Evolutionary conservation across 1,140 invertebrate genomes (phyloP).

Genomic region (Dendroctonus ponderosae): DNA sequence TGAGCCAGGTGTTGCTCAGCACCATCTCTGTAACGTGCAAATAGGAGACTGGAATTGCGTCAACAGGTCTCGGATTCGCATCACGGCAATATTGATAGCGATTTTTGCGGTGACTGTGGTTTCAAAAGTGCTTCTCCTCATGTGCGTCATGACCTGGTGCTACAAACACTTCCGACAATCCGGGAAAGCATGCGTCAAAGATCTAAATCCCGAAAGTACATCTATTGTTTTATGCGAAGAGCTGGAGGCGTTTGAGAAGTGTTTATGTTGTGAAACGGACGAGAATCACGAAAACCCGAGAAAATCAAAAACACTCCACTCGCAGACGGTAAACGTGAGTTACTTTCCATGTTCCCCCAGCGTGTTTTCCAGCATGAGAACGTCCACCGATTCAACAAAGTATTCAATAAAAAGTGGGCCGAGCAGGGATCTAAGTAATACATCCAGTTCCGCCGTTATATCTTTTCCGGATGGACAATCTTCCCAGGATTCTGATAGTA

Average conservation of each 20-base stretch:
- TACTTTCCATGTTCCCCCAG: conserved; percentile 30
- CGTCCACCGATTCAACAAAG: conserved; percentile 11
- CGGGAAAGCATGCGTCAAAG: conserved; percentile 19
- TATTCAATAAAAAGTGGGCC: conserved; percentile 3
- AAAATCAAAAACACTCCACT: conserved; percentile 3
- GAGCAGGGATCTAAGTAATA: conserved; percentile 6
- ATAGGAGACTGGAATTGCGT: conserved; percentile 32
- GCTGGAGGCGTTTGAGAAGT: conserved; percentile 19
- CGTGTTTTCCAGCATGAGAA: conserved; percentile 10
- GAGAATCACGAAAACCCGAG: conserved; percentile 2
- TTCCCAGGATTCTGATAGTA: conserved; percentile 18
- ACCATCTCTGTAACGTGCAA: conserved; percentile 36
- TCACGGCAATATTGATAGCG: conserved; percentile 30
- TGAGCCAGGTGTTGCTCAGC: conserved; percentile 28
- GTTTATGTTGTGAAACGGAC: conserved; percentile 15
- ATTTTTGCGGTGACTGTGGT: conserved; percentile 33
- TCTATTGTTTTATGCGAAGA: conserved; percentile 25
- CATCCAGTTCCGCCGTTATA: conserved; percentile 12
- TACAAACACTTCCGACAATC: conserved; percentile 30
- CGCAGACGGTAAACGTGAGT: conserved; percentile 33
- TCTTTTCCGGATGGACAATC: conserved; percentile 22
- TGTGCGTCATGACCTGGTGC: conserved; percentile 38
- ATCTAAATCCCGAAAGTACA: conserved; percentile 20
- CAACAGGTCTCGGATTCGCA: conserved; percentile 33
- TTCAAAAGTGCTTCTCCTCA: conserved; percentile 34